A percentile compares a stretch with the other conserved stretches of the same genome.
phyloP scores from a whole-genome alignment of 2,113 vertebrate genomes.

The Forbesichthys papilliferus region DNA sequence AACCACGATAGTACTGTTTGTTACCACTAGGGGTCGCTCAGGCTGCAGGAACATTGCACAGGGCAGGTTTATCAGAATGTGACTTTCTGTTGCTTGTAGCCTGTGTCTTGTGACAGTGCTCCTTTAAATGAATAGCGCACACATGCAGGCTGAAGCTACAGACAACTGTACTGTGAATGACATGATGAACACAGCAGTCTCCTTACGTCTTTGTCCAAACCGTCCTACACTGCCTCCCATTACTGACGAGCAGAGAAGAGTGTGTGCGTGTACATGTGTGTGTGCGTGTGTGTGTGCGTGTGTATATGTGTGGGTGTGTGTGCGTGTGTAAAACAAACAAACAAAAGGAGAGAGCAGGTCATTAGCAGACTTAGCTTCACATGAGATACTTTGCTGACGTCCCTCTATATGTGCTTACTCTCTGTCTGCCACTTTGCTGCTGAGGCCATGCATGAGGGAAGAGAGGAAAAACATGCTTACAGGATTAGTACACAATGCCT shows the following conservation, averaged over 20 bases:
- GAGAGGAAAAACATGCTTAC: slow-evolving; percentile 8
- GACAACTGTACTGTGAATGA: neutral
- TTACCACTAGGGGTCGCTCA: too few species aligned
- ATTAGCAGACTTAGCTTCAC: neutral
- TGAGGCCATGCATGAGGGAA: slow-evolving; percentile 21
- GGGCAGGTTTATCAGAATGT: too few species aligned
- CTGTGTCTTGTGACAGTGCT: too few species aligned
- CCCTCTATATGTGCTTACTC: slow-evolving; percentile 62
- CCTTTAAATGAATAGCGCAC: too few species aligned
- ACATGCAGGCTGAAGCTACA: too few species aligned
- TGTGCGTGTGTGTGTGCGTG: too few species aligned
- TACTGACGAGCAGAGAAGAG: slow-evolving; percentile 18
- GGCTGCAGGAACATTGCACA: too few species aligned
- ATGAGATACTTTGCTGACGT: neutral
- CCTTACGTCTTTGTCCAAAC: slow-evolving; percentile 78
- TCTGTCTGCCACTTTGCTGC: slow-evolving; percentile 72
- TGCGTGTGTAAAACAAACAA: neutral
- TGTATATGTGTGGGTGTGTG: neutral
- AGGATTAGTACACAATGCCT: neutral
- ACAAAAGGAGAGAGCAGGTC: neutral
- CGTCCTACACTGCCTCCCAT: slow-evolving; percentile 66
- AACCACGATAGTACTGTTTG: too few species aligned
- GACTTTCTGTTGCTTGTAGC: too few species aligned
- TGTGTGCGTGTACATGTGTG: neutral
- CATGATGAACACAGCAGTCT: neutral